phyloP scores from a whole-genome alignment of 2,797 vertebrate genomes.

The Bucorvus abyssinicus region DNA sequence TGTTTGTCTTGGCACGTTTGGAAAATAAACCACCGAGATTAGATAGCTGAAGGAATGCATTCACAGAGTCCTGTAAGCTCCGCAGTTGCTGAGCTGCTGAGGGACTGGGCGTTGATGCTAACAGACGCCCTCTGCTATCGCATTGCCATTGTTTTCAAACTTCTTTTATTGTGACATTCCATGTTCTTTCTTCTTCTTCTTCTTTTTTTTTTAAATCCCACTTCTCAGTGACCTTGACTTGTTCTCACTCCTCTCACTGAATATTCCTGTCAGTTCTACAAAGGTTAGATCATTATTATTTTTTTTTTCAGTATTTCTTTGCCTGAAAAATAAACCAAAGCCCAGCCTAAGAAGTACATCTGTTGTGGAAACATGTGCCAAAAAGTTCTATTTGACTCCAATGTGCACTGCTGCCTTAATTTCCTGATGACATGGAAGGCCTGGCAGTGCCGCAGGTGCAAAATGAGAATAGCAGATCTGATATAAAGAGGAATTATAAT shows the following conservation, averaged over 20 bases:
- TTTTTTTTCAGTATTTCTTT: not conserved
- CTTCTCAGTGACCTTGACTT: not conserved
- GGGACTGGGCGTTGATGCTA: not conserved
- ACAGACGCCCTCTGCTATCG: not conserved
- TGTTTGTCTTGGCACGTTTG: rapidly evolving
- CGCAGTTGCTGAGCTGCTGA: not conserved
- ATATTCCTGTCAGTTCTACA: not conserved
- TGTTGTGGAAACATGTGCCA: not conserved
- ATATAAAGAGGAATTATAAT: not conserved
- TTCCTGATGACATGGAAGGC: not conserved
- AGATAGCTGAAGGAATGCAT: not conserved
- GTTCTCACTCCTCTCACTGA: not conserved
- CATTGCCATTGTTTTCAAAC: not conserved
- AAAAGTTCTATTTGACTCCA: not conserved
- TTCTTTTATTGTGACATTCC: not conserved
- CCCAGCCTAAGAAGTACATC: not conserved
- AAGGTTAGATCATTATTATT: not conserved
- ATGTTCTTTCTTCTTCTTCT: not conserved
- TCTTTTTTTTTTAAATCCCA: not conserved
- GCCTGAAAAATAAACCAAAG: not conserved
- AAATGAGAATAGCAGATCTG: not conserved
- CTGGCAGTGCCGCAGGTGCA: not conserved
- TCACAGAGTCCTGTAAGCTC: not conserved
- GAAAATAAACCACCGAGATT: not conserved
- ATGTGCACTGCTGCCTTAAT: not conserved